Evolutionary conservation across 2,113 vertebrate species (phyloP), one percentile per base, ranked within the genome.

Genomic region (Empidonax alnorum): DNA sequence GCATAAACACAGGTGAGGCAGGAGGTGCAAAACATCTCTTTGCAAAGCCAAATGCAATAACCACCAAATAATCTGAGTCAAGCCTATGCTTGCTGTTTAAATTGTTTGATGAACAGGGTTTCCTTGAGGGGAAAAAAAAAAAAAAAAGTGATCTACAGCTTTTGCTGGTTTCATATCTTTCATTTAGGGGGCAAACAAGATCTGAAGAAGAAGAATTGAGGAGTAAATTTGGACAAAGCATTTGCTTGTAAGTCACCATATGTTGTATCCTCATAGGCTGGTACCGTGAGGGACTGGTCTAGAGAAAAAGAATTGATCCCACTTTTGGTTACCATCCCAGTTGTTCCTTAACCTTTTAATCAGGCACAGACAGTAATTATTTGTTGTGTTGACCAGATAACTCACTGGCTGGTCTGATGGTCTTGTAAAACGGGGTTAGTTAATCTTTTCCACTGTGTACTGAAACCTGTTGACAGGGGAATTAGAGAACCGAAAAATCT

Each of bases 401-500:
- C 53, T 65, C 53, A 14, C 19, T 82, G 66, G 58, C 31, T 93
- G 35, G 2, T 53, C 62, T 85, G 58, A 53, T 1, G 7, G 14
- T 69, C 47, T 82, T 69, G 52, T 13, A 27, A 91, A 91, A 83
- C 0, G 2, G 53, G 39, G 52, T 85, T 85, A 61, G 33, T 65
- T 79, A 50, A 68, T 93, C 56, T 90, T 95, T 76, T 28, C 49
- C 41, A 52, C 27, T 75, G 61, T 33, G 7, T 35, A 11, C 41
- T 39, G 84, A 91, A 95, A 96, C 65, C 49, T 91, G 42, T 87
- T 91, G 92, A 65, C 23, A 55, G 30, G 19, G 41, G 84, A 96
- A 93, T 93, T 84, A 87, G 16, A 14, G 56, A 91, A 85, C 49
- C 37, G 74, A 68, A 89, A 93, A 93, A 93, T 76, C 62, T 76